Conservation (phyloP, 2,888 invertebrate species). For the Blastobasis lacticolella region DNA sequence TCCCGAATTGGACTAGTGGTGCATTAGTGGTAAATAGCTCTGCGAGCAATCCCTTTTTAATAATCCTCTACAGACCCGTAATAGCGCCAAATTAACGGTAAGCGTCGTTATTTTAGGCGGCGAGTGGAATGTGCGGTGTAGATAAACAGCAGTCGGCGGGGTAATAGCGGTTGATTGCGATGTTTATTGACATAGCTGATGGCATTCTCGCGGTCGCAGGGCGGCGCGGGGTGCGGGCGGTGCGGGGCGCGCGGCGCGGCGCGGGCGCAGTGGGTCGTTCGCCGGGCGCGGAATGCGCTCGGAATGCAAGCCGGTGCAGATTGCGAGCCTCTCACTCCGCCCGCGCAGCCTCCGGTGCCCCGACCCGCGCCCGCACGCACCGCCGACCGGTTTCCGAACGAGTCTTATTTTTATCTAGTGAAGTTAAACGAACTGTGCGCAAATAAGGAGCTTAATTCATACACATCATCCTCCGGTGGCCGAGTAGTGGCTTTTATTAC, state of each 20-base stretch:
- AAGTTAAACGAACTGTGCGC: slow-evolving; percentile 12
- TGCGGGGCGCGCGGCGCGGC: slow-evolving; percentile 9
- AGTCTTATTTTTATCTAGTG: slow-evolving; percentile 18
- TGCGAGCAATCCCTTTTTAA: too few species aligned
- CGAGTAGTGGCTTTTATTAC: too few species aligned
- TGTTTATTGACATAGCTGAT: slow-evolving; percentile 27
- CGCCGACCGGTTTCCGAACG: slow-evolving; percentile 32
- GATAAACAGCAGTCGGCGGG: not conserved
- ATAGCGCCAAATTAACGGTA: too few species aligned
- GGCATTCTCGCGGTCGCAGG: slow-evolving; percentile 25
- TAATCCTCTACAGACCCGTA: too few species aligned
- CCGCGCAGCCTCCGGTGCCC: slow-evolving; percentile 17
- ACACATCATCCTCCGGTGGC: too few species aligned
- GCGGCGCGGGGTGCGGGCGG: slow-evolving; percentile 16
- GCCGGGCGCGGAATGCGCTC: slow-evolving; percentile 48
- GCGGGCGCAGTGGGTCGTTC: slow-evolving; percentile 35
- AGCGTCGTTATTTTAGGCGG: not conserved
- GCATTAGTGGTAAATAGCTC: too few species aligned
- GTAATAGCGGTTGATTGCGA: slow-evolving; percentile 16
- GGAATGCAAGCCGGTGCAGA: slow-evolving; percentile 48
- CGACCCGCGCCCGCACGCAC: slow-evolving; percentile 5
- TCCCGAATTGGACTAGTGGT: too few species aligned
- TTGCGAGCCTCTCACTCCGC: slow-evolving; percentile 37
- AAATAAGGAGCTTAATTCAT: too few species aligned
- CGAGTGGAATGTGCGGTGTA: not conserved